phyloP scores from a whole-genome alignment of 2,113 vertebrate species.

The Furnarius figulus region DNA sequence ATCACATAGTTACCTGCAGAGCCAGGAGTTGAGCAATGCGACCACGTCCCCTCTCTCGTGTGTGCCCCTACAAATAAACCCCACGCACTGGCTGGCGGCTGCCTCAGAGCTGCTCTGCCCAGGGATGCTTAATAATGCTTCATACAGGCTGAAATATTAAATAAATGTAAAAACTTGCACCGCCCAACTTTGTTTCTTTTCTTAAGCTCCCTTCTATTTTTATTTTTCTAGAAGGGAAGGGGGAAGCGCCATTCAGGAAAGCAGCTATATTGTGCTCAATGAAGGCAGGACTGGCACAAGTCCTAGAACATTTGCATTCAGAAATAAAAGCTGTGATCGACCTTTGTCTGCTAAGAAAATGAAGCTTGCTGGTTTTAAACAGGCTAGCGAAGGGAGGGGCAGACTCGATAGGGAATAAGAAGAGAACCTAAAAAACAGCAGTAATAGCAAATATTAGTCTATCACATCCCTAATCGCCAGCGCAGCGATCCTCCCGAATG shows the following conservation, averaged over 20 bases:
- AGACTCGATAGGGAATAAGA: neutral
- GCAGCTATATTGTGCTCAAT: constrained; percentile 53
- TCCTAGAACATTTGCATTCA: constrained; percentile 68
- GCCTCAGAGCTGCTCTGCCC: neutral
- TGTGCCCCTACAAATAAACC: neutral
- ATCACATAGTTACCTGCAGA: neutral
- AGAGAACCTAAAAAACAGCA: constrained; percentile 14
- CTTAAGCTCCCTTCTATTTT: neutral
- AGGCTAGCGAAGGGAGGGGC: constrained; percentile 51
- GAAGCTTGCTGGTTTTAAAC: constrained; percentile 56
- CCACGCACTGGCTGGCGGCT: neutral
- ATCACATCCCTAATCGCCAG: neutral
- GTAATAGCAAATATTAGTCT: constrained; percentile 30
- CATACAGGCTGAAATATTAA: neutral
- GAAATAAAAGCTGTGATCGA: constrained; percentile 67
- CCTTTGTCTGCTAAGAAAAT: constrained; percentile 61
- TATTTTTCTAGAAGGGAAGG: neutral
- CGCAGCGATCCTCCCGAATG: neutral
- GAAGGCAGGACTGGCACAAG: constrained; percentile 63
- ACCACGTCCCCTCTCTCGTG: neutral
- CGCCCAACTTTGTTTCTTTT: constrained; percentile 16
- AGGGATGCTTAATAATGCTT: neutral
- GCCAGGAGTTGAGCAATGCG: neutral
- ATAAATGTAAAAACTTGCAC: constrained; percentile 28
- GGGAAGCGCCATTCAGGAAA: constrained; percentile 19